A percentile compares a stretch with the other conserved stretches of the same genome.
These are phyloP conservation scores for Gymnothorax reevesii DNA, from an alignment of 2,797 vertebrate genomes.

Conservation along the genomic window DNA sequence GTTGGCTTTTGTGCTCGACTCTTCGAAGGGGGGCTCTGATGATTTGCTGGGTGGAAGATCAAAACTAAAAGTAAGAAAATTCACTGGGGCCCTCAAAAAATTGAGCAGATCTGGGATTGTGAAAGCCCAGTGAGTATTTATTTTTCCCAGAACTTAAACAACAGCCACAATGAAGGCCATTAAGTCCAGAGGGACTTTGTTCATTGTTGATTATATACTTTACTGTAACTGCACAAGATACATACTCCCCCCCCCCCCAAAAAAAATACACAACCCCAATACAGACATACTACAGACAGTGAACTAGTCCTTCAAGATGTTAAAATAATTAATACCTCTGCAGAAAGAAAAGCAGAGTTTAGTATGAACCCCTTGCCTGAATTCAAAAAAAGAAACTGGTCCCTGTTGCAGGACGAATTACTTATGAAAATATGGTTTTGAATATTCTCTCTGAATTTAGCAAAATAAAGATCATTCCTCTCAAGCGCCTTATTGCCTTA, in stretches of 20 bases:
- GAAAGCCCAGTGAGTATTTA: too few species aligned
- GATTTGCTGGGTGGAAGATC: neutral
- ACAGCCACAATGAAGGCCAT: too few species aligned
- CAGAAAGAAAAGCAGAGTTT: neutral
- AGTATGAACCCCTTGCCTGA: too few species aligned
- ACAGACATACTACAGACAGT: neutral
- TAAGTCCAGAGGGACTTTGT: too few species aligned
- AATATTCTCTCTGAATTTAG: conserved; percentile 43
- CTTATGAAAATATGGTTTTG: neutral
- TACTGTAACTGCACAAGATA: neutral
- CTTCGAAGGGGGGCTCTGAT: neutral
- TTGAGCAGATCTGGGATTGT: too few species aligned
- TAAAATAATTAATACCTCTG: neutral
- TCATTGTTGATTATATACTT: neutral
- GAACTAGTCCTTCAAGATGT: neutral
- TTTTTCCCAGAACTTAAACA: too few species aligned
- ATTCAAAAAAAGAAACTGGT: neutral
- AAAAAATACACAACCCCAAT: neutral
- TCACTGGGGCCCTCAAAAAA: too few species aligned
- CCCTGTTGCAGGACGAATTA: neutral
- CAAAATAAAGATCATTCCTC: conserved; percentile 68
- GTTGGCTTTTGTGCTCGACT: neutral
- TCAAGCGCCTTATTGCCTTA: conserved; percentile 72
- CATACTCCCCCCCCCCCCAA: too few species aligned
- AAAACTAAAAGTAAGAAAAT: too few species aligned